These are phyloP conservation scores for Druceiella hillmani DNA, from an alignment of 2,888 invertebrate species.

Conservation along the genomic window DNA sequence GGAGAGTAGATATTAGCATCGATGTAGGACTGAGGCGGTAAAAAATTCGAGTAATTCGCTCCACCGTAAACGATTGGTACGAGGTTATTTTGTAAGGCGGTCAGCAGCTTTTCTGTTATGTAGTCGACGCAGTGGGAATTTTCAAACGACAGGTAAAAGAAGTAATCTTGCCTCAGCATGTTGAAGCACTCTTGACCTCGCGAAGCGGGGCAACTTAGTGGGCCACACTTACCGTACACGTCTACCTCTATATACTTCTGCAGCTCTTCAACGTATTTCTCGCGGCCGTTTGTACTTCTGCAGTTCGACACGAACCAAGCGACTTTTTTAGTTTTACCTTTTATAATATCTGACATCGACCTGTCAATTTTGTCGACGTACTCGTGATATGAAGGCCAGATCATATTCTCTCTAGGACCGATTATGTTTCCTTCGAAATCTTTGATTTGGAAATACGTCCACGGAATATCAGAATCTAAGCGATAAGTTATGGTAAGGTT, in stretches of 20 bases:
- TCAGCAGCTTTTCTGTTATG: slow-evolving; percentile 61
- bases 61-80: slow-evolving; percentile 52
- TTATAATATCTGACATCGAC: slow-evolving; percentile 5
- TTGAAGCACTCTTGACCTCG: slow-evolving; percentile 30
- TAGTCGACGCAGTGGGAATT: slow-evolving; percentile 66
- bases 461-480: slow-evolving; percentile 43
- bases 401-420: slow-evolving; percentile 27
- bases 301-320: slow-evolving; percentile 56
- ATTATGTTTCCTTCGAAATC: slow-evolving; percentile 29
- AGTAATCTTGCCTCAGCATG: slow-evolving; percentile 51
- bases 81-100: slow-evolving; percentile 39
- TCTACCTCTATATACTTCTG: slow-evolving; percentile 53
- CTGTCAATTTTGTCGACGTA: background rate
- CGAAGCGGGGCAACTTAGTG: slow-evolving; percentile 28
- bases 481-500: slow-evolving; percentile 55
- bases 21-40: slow-evolving; percentile 55
- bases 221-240: slow-evolving; percentile 59
- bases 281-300: slow-evolving; percentile 37
- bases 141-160: slow-evolving; percentile 63
- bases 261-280: slow-evolving; percentile 41
- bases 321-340: slow-evolving; percentile 41
- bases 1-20: slow-evolving; percentile 58
- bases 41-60: slow-evolving; percentile 40
- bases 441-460: slow-evolving; percentile 35
- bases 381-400: background rate